Percentiles rank a stretch among this genome's conserved stretches.
These are phyloP conservation scores for Himalopsyche japonica DNA, from an alignment of 2,888 invertebrate genomes.

Conservation along the genomic window DNA sequence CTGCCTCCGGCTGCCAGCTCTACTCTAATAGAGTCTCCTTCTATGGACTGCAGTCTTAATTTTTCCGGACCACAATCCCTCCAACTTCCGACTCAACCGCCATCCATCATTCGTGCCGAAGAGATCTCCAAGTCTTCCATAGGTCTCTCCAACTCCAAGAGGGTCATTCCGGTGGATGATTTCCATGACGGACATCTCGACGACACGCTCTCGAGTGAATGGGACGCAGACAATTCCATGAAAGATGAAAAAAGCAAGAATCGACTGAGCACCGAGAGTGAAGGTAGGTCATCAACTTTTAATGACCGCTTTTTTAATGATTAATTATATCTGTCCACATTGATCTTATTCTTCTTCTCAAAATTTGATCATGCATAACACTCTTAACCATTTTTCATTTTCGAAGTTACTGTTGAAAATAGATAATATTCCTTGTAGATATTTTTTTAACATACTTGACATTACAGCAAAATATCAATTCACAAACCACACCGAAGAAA, in stretches of 20 bases:
- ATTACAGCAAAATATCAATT: too few species aligned
- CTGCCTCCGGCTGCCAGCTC: constrained; percentile 51
- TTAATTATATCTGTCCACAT: too few species aligned
- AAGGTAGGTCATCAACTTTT: not conserved
- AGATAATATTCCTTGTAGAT: too few species aligned
- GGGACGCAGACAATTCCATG: constrained; percentile 60
- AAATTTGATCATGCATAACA: too few species aligned
- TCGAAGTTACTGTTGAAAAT: too few species aligned
- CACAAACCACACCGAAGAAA: too few species aligned
- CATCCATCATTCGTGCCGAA: not conserved
- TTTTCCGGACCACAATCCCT: not conserved
- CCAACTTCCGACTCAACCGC: not conserved
- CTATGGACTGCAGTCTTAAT: constrained; percentile 11
- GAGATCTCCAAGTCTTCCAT: not conserved
- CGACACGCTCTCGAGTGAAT: constrained; percentile 46
- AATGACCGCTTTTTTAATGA: too few species aligned
- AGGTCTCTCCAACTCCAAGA: constrained; percentile 4
- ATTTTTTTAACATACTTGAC: too few species aligned
- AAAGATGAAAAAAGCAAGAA: constrained; percentile 64
- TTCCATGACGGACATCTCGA: constrained; percentile 39
- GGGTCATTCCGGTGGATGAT: constrained; percentile 27
- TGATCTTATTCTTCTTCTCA: too few species aligned
- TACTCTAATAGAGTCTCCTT: constrained; percentile 20
- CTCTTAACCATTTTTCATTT: too few species aligned
- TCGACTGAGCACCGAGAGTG: constrained; percentile 45